These are phyloP conservation scores for Leptura quadrifasciata DNA, from an alignment of 2,888 invertebrate genomes.

Conservation along the genomic window DNA sequence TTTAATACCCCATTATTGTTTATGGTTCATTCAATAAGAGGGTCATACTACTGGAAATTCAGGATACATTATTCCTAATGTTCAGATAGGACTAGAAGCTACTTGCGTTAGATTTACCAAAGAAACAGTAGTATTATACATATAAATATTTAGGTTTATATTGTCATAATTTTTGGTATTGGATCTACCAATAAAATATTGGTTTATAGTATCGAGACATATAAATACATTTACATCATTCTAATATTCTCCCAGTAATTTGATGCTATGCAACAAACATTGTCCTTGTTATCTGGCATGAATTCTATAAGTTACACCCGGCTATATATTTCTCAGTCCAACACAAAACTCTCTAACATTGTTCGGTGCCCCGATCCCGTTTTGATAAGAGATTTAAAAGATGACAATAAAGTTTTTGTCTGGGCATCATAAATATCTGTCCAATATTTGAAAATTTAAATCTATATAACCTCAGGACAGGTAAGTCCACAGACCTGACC, in stretches of 20 bases:
- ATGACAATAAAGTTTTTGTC: slow-evolving; percentile 36
- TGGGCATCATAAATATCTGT: slow-evolving; percentile 56
- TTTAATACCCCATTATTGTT: too few species aligned
- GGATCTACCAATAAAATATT: too few species aligned
- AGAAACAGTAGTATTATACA: too few species aligned
- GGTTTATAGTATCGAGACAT: too few species aligned
- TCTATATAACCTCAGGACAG: slow-evolving; percentile 32
- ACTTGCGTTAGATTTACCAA: too few species aligned
- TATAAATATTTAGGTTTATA: too few species aligned
- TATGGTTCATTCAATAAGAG: too few species aligned
- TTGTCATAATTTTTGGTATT: too few species aligned
- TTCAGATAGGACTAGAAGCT: too few species aligned
- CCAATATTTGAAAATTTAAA: slow-evolving; percentile 45
- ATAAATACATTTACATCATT: too few species aligned
- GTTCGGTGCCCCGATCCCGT: not conserved
- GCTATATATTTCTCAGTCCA: not conserved
- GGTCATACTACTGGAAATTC: too few species aligned
- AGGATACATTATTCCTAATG: too few species aligned
- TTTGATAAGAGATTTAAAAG: slow-evolving; percentile 30
- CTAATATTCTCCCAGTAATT: not conserved
- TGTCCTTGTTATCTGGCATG: not conserved
- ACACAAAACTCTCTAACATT: slow-evolving; percentile 14
- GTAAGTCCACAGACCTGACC: slow-evolving; percentile 42
- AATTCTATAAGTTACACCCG: not conserved
- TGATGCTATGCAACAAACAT: not conserved